These are phyloP conservation scores for Chaetodon auriga DNA, from an alignment of 2,113 vertebrate genomes.

Conservation along the genomic window DNA sequence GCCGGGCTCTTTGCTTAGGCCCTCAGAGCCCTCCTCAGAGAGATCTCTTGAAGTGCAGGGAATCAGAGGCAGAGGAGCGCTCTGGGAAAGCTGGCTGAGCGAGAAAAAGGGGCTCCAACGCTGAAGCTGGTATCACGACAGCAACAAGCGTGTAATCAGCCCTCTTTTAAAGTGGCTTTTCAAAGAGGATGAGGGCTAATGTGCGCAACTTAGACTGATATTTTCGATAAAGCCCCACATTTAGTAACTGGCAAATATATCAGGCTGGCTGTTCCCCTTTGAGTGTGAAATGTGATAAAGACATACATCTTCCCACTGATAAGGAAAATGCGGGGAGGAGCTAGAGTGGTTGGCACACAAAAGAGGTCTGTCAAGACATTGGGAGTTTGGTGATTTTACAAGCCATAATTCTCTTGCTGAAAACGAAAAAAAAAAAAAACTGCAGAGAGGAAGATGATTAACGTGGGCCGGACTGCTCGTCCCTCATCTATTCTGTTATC, in stretches of 20 bases:
- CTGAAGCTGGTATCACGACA: constrained; percentile 75
- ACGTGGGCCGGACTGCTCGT: constrained; percentile 73
- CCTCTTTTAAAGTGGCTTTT: constrained; percentile 79
- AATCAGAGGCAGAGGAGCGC: constrained; percentile 77
- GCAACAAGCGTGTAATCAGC: constrained; percentile 85
- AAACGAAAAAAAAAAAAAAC: constrained; percentile 43
- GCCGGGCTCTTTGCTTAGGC: constrained; percentile 73
- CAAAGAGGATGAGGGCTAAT: constrained; percentile 80
- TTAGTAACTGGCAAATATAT: constrained; percentile 81
- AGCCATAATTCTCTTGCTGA: constrained; percentile 74
- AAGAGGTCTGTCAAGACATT: constrained; percentile 79
- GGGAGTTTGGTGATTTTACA: constrained; percentile 78
- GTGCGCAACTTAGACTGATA: constrained; percentile 82
- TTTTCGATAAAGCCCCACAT: constrained; percentile 81
- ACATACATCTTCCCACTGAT: constrained; percentile 82
- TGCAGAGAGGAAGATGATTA: constrained; percentile 78
- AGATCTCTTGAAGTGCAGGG: constrained; percentile 79
- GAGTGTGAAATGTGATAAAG: constrained; percentile 84
- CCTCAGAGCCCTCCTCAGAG: constrained; percentile 80
- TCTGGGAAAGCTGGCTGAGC: constrained; percentile 75
- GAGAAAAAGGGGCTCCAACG: constrained; percentile 52
- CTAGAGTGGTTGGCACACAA: constrained; percentile 75
- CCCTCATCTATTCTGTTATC: constrained; percentile 82
- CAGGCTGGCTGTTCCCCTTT: constrained; percentile 74
- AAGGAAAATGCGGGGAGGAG: constrained; percentile 79